Evolutionary conservation across 2,113 vertebrate genomes (phyloP).

Genomic region (Abramis brama): DNA sequence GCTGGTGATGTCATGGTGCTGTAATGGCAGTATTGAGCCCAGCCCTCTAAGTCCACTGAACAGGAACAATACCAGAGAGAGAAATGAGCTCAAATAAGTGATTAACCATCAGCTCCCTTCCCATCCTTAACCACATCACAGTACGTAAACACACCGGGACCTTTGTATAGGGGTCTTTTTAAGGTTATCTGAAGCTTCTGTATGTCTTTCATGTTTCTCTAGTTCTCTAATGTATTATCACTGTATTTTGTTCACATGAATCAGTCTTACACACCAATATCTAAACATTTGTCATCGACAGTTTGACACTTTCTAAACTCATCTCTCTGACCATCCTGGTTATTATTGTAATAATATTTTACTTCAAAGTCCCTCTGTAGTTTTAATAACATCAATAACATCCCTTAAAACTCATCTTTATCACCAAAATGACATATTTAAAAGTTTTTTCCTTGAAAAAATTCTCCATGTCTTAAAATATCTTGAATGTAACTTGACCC

Average conservation of each 20-base stretch:
- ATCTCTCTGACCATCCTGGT: too few species aligned
- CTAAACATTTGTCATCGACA: background rate
- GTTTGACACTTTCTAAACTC: too few species aligned
- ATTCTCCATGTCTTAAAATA: too few species aligned
- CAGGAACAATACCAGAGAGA: conserved; percentile 57
- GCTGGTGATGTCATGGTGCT: conserved; percentile 61
- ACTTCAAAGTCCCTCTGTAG: too few species aligned
- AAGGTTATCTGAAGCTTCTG: background rate
- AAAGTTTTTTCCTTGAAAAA: too few species aligned
- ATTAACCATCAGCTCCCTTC: conserved; percentile 42
- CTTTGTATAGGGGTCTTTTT: background rate
- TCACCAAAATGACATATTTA: too few species aligned
- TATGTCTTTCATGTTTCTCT: background rate
- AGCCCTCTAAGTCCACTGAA: conserved; percentile 52
- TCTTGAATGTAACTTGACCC: too few species aligned
- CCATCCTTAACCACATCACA: conserved; percentile 26
- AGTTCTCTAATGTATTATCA: background rate
- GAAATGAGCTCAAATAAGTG: conserved; percentile 56
- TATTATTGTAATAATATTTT: too few species aligned
- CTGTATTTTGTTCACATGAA: background rate
- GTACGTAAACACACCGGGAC: background rate
- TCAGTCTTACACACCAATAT: background rate
- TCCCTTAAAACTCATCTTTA: too few species aligned
- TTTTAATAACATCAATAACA: too few species aligned
- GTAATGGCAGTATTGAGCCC: conserved; percentile 57